Evolutionary conservation across 2,888 invertebrate genomes (phyloP), one percentile per base, ranked within the genome.

Genomic region (Macaria liturata): DNA sequence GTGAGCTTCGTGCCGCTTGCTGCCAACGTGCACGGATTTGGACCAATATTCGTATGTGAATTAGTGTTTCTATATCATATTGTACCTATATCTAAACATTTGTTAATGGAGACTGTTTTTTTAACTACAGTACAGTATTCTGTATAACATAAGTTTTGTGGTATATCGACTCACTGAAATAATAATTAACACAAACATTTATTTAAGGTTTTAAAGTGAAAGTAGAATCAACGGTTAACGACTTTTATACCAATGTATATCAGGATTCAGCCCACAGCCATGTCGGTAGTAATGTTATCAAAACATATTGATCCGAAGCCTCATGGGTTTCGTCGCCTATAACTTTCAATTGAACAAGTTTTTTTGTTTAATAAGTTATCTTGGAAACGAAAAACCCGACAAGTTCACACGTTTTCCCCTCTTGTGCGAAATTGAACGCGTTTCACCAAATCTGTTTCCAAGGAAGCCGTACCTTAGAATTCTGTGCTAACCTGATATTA

Each of bases 281-380:
- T 1, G 8, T 39, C 8, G 39, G 8, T 7, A 39, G 39, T 20
- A 39, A 5, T 39, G 39, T 39, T 7, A 5, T 39, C 30, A 32
- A 43, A 45, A 51, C 31, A 45, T 45, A 51, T 51, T 34, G 51
- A 46, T 45, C 51, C 30, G 44, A 45, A 45, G 45, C 51, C 51
- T 39, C 51, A 30, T 31, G 51, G 39, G 45, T 46, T 46, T 46
- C n/a, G 32, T 53, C 46, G 46, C 46, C 40, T 32, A n/a, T 31
- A 46, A 40, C 37, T 52, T 39, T 46, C 46, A 42, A 42, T 46
- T 46, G 46, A 42, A 46, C 6, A 46, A 53, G 46, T 52, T 53
- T 46, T 53, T 46, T 42, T 39, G 31, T 39, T 53, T 53, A 53
- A 51, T 51, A 47, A 51, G 47, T 57, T 51, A 51, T 32, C 40